These are phyloP conservation scores for Globia sparganii DNA, from an alignment of 2,888 invertebrate genomes.

Conservation along the genomic window DNA sequence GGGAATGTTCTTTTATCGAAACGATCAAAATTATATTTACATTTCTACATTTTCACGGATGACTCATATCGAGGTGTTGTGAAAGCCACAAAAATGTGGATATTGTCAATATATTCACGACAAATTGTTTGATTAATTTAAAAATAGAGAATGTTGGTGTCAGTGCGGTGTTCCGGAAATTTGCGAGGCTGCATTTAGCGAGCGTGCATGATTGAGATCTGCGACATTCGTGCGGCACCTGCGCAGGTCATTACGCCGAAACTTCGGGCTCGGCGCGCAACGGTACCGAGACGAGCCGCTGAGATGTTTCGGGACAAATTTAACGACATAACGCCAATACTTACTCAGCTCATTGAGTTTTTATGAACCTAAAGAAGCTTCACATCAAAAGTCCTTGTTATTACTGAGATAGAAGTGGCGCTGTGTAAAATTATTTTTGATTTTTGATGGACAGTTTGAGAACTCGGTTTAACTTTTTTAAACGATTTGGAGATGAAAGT, in stretches of 20 bases:
- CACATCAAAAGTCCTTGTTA: slow-evolving; percentile 37
- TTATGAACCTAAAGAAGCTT: slow-evolving; percentile 35
- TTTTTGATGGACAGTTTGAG: slow-evolving; percentile 65
- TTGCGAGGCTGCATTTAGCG: slow-evolving; percentile 69
- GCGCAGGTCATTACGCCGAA: slow-evolving; percentile 78
- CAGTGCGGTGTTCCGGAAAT: slow-evolving; percentile 65
- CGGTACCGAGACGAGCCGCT: slow-evolving; percentile 75
- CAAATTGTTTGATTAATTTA: slow-evolving; percentile 30
- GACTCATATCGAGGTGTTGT: slow-evolving; percentile 28
- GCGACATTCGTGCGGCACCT: slow-evolving; percentile 73
- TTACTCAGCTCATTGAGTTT: slow-evolving; percentile 58
- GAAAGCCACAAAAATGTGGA: slow-evolving; percentile 11
- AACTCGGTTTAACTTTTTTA: slow-evolving; percentile 53
- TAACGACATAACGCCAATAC: slow-evolving; percentile 68
- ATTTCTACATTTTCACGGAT: slow-evolving; percentile 37
- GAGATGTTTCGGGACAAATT: slow-evolving; percentile 75
- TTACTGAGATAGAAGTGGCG: slow-evolving; percentile 38
- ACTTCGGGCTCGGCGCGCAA: slow-evolving; percentile 68
- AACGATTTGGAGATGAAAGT: slow-evolving; percentile 53
- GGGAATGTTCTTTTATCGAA: slow-evolving; percentile 50
- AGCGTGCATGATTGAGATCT: slow-evolving; percentile 76
- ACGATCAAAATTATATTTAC: slow-evolving; percentile 45
- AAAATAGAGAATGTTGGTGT: slow-evolving; percentile 57
- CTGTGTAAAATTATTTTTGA: slow-evolving; percentile 35
- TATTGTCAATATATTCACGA: slow-evolving; percentile 7